Conservation (phyloP, 2,797 vertebrate genomes). For the Chromobotia macracanthus region DNA sequence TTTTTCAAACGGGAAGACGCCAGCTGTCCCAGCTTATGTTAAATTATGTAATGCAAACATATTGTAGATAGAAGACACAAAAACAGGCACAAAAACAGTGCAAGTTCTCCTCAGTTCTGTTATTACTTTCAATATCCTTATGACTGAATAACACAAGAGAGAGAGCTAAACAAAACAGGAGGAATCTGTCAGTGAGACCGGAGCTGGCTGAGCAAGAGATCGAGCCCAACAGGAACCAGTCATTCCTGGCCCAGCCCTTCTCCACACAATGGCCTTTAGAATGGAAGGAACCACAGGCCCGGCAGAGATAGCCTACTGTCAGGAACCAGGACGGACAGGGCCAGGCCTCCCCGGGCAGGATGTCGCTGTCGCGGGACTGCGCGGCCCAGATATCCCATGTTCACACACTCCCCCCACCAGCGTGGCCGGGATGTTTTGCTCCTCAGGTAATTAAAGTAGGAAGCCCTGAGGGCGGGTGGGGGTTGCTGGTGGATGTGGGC, state of each 20-base stretch:
- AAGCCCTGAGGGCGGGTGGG: constrained; percentile 74
- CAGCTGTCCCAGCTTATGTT: constrained; percentile 40
- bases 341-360: constrained; percentile 82
- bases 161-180: constrained; percentile 64
- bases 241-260: constrained; percentile 91
- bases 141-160: constrained; percentile 45
- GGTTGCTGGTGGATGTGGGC: not conserved
- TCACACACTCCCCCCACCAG: constrained; percentile 74
- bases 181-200: constrained; percentile 74
- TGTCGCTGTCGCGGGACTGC: constrained; percentile 82
- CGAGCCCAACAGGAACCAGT: constrained; percentile 84
- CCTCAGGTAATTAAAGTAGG: constrained; percentile 88
- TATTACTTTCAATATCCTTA: constrained; percentile 44
- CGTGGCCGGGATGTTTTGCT: constrained; percentile 81
- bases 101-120: constrained; percentile 36
- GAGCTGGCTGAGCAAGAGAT: constrained; percentile 64
- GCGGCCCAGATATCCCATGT: constrained; percentile 74
- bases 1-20: constrained; percentile 20
- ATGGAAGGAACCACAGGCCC: constrained; percentile 91
- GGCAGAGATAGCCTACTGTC: constrained; percentile 90
- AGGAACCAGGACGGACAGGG: constrained; percentile 87
- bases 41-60: constrained; percentile 40
- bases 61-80: not conserved
- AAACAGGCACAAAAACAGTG: not conserved
- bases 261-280: constrained; percentile 90